Percentiles rank a stretch among this genome's conserved stretches.
Conservation (phyloP, 2,888 invertebrate genomes). For the Pandemis heparana region DNA sequence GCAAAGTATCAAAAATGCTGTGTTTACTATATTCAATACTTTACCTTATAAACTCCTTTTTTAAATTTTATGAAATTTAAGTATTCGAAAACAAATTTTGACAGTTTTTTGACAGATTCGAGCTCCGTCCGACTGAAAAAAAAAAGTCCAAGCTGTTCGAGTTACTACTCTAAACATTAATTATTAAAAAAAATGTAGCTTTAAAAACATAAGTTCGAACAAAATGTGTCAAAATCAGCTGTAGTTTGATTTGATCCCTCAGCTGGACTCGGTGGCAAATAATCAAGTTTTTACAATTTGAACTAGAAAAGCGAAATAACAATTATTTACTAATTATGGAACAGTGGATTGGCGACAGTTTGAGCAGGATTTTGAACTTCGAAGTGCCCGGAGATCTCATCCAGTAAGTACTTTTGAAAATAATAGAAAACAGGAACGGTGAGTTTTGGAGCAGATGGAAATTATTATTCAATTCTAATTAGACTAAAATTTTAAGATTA, state of each 20-base stretch:
- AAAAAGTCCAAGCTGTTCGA: slow-evolving; percentile 9
- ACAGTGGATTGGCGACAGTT: slow-evolving; percentile 87
- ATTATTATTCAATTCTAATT: background rate
- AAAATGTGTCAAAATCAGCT: slow-evolving; percentile 38
- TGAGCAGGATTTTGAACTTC: slow-evolving; percentile 88
- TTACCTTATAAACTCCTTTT: slow-evolving; percentile 5
- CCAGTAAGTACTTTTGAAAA: slow-evolving; percentile 76
- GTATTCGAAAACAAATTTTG: slow-evolving; percentile 33
- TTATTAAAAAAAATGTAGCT: background rate
- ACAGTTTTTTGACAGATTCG: slow-evolving; percentile 24
- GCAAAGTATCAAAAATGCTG: background rate
- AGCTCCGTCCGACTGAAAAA: background rate
- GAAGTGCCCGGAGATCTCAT: slow-evolving; percentile 89
- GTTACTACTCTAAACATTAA: background rate
- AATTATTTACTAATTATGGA: slow-evolving; percentile 80
- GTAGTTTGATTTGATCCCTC: background rate
- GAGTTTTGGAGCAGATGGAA: background rate
- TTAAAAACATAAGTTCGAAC: background rate
- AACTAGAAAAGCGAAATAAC: background rate
- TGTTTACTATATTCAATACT: background rate
- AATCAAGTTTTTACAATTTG: slow-evolving; percentile 5
- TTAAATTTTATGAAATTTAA: slow-evolving; percentile 21
- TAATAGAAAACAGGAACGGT: background rate
- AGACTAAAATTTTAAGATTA: background rate
- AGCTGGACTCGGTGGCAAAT: background rate